These are phyloP conservation scores for Litocranius walleri DNA, from an alignment of 2,113 vertebrate genomes.

Conservation along the genomic window DNA sequence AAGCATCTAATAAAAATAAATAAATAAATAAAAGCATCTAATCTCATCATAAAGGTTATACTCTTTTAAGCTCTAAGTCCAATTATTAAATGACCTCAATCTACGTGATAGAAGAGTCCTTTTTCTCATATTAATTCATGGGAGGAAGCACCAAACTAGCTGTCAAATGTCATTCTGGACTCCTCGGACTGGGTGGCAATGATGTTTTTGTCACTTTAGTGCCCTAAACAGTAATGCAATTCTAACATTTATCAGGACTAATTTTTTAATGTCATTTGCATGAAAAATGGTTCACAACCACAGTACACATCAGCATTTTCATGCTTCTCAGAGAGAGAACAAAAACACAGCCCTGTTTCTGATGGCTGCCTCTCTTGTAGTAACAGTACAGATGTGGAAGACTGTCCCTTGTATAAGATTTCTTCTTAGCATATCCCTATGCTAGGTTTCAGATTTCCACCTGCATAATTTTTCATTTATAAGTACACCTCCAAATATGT, in stretches of 20 bases:
- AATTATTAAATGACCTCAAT: background rate
- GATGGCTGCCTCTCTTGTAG: background rate
- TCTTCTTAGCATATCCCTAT: background rate
- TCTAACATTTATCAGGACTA: background rate
- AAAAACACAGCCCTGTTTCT: background rate
- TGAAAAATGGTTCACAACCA: background rate
- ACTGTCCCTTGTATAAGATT: background rate
- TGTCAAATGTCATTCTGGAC: background rate
- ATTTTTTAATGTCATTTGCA: background rate
- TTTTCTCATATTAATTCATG: background rate
- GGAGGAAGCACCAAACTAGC: background rate
- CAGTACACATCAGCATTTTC: background rate
- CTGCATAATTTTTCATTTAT: background rate
- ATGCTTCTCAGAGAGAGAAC: background rate
- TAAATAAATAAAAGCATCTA: background rate
- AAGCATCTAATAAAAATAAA: background rate
- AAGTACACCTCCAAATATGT: background rate
- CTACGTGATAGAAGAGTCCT: background rate
- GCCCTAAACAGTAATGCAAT: background rate
- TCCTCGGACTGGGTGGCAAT: background rate
- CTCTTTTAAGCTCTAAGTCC: background rate
- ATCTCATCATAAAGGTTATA: background rate
- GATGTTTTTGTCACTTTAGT: background rate
- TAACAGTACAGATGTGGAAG: background rate
- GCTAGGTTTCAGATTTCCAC: conserved; percentile 30